Evolutionary conservation across 2,113 vertebrate genomes (phyloP), one percentile per base, ranked within the genome.

Genomic region (Caranx melampygus): DNA sequence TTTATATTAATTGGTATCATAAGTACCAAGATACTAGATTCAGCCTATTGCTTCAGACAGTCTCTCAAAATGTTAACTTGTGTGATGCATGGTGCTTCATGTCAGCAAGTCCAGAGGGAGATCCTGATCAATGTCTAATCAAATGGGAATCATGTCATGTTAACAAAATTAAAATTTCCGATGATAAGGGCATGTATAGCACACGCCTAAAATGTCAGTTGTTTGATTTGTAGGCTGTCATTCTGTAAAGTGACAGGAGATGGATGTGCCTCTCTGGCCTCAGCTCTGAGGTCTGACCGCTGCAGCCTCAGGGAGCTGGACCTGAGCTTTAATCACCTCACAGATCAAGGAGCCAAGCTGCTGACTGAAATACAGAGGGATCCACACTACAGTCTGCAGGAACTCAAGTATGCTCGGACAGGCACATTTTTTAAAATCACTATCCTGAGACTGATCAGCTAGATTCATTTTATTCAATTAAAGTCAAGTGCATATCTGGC

Each of bases 311-410:
- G 35, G 42, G 78, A 81, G 9, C 61, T 75, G 54, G 80, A 86
- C 59, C 59, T 85, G 59, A 85, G 78, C 67, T 85, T 90, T 70
- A 87, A 90, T 76, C 64, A 86, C 60, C 71, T 79, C 45, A 57
- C 42, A 34, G 55, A 80, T 59, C n/a, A 74, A 40, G 78, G 80
- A 75, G 40, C 69, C 2, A 8, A 75, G 20, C 14, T 72, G 65
- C 60, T 72, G 61, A 71, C 21, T 21, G 71, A 75, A 73, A 64
- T 44, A 75, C 72, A 63, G 45, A 47, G 0, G 8, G 59, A 79
- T 67, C 42, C 78, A 11, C 9, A 5, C 61, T 79, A 35, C 75
- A 82, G 79, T 60, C 79, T 87, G 42, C 34, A 82, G 47, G 21
- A 58, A 54, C 72, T 89, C 55, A 79, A 73, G 84, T 78, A 75